These are phyloP conservation scores for Casuarius casuarius DNA, from an alignment of 2,113 vertebrate genomes.

Conservation along the genomic window DNA sequence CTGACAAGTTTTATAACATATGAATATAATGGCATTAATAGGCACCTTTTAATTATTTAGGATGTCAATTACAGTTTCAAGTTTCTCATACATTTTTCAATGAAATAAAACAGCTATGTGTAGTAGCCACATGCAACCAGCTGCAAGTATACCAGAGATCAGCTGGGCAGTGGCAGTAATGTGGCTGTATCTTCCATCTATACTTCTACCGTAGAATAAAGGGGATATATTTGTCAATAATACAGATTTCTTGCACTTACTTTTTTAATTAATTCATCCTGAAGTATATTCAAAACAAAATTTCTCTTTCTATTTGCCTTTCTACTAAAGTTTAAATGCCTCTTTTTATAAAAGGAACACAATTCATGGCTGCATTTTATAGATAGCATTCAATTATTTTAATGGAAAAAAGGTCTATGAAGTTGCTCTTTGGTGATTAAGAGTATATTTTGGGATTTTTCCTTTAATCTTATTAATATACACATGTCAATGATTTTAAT, in stretches of 20 bases:
- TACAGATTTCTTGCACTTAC: not conserved
- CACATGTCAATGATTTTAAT: not conserved
- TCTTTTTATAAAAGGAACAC: not conserved
- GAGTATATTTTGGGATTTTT: slow-evolving; percentile 1
- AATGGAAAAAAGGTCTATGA: not conserved
- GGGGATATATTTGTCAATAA: not conserved
- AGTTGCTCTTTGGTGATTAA: slow-evolving; percentile 1
- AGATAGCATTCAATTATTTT: not conserved
- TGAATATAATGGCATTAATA: not conserved
- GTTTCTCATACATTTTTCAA: not conserved
- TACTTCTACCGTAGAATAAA: not conserved
- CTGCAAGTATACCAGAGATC: not conserved
- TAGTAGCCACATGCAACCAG: not conserved
- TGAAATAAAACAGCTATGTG: not conserved
- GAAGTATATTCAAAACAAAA: not conserved
- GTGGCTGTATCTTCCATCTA: not conserved
- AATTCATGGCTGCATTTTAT: not conserved
- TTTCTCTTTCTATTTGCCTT: not conserved
- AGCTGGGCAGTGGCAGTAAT: not conserved
- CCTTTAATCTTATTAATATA: not conserved
- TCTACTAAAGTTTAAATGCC: not conserved
- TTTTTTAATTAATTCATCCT: not conserved
- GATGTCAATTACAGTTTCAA: not conserved
- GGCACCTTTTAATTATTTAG: not conserved
- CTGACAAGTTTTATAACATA: not conserved